A percentile compares a stretch with the other conserved stretches of the same genome.
Evolutionary conservation across 2,113 vertebrate species (phyloP).

Genomic region (Seriola dumerili): DNA sequence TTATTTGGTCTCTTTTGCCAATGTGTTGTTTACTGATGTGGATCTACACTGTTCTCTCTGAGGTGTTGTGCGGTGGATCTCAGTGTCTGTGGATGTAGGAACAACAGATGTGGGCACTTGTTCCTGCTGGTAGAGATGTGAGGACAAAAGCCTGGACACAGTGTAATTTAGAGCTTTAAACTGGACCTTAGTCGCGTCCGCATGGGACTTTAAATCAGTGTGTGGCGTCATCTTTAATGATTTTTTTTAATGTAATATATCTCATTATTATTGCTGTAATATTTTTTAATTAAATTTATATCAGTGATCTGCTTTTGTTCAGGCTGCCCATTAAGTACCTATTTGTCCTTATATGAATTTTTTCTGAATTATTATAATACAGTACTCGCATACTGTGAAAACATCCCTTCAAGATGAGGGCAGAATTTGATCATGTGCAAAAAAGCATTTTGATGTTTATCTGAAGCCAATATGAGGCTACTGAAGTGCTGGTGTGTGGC

Average conservation of each 20-base stretch:
- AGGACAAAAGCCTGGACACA: slow-evolving; percentile 21
- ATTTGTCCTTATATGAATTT: too few species aligned
- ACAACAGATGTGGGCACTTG: slow-evolving; percentile 66
- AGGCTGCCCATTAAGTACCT: neutral
- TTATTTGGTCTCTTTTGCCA: slow-evolving; percentile 72
- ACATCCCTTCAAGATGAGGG: too few species aligned
- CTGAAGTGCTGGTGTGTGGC: neutral
- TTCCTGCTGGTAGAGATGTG: slow-evolving; percentile 43
- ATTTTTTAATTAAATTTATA: neutral
- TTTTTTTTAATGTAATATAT: neutral
- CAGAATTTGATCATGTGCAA: neutral
- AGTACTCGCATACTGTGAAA: neutral
- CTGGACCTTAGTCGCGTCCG: neutral
- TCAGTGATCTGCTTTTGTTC: neutral
- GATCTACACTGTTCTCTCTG: slow-evolving; percentile 46
- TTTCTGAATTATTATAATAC: too few species aligned
- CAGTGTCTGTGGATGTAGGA: slow-evolving; percentile 37
- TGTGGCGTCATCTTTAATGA: neutral
- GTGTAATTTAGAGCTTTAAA: slow-evolving; percentile 23
- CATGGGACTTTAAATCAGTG: slow-evolving; percentile 5
- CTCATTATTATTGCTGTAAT: neutral
- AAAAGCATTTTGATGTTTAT: neutral
- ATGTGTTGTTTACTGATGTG: slow-evolving; percentile 67
- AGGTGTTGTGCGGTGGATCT: slow-evolving; percentile 42
- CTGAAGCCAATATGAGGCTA: neutral